Conservation (phyloP, 2,797 vertebrate genomes). For the Merluccius polli region DNA sequence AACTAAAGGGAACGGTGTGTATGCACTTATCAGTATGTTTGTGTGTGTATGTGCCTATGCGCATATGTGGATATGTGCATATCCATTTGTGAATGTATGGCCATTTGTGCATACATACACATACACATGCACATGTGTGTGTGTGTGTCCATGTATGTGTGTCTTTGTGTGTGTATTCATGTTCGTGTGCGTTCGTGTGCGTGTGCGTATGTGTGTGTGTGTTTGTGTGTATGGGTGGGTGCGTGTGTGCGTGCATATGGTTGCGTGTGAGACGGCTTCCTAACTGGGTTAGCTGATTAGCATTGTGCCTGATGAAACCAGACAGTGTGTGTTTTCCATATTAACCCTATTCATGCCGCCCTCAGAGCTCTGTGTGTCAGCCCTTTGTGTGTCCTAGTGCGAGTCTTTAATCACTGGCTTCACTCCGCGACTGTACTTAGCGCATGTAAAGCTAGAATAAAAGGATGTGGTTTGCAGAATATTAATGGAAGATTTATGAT, state of each 20-base stretch:
- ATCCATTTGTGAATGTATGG: not conserved
- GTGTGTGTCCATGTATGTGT: slow-evolving; percentile 8
- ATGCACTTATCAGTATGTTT: not conserved
- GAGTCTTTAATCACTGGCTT: slow-evolving; percentile 40
- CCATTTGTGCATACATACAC: too few species aligned
- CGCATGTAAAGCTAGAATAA: slow-evolving; percentile 47
- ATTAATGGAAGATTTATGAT: slow-evolving; percentile 63
- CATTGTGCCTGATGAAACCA: slow-evolving; percentile 32
- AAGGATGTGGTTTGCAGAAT: slow-evolving; percentile 50
- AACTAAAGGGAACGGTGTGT: slow-evolving; percentile 34
- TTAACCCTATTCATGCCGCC: slow-evolving; percentile 46
- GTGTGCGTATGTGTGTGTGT: not conserved
- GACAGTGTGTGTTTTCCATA: slow-evolving; percentile 38
- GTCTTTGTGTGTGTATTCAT: not conserved
- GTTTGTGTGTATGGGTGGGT: not conserved
- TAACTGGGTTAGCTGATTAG: slow-evolving; percentile 43
- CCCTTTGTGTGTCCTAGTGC: slow-evolving; percentile 27
- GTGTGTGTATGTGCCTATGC: not conserved
- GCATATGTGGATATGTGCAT: not conserved
- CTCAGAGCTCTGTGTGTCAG: slow-evolving; percentile 27
- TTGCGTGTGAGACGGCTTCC: not conserved
- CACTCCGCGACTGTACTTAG: slow-evolving; percentile 25
- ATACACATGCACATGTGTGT: not conserved
- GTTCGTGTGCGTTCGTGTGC: not conserved
- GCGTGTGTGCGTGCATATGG: slow-evolving; percentile 17